Percentiles rank a stretch among this genome's conserved stretches.
Evolutionary conservation across 2,797 vertebrate genomes (phyloP).

Genomic region (Ctenopoma kingsleyae): DNA sequence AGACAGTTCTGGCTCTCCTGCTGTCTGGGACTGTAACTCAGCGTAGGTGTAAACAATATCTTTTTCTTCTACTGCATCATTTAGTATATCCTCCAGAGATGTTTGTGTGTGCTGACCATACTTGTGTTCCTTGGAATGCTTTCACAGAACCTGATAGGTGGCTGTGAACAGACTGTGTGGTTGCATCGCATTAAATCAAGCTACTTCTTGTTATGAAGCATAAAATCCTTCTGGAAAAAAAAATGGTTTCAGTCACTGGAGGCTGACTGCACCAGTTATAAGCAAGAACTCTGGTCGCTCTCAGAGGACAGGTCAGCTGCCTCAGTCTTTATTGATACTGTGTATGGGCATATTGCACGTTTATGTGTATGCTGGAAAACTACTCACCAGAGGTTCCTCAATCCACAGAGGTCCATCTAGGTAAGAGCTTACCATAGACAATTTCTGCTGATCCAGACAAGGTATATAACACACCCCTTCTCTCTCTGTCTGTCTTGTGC

Average conservation of each 20-base stretch:
- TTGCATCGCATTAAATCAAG: slow-evolving; percentile 22
- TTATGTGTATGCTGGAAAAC: slow-evolving; percentile 19
- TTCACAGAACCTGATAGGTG: slow-evolving; percentile 19
- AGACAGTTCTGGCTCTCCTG: slow-evolving; percentile 7
- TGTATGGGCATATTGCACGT: slow-evolving; percentile 6
- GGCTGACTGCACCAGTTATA: neutral
- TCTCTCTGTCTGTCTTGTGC: slow-evolving; percentile 11
- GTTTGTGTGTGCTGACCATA: slow-evolving; percentile 8
- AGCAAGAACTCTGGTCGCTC: neutral
- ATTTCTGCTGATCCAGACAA: slow-evolving; percentile 31
- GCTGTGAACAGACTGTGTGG: slow-evolving; percentile 5
- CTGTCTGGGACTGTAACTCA: neutral
- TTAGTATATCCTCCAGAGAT: slow-evolving; percentile 20
- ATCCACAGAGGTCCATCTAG: slow-evolving; percentile 27
- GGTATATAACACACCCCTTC: neutral
- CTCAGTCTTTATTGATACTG: slow-evolving; percentile 24
- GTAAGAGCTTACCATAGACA: slow-evolving; percentile 29
- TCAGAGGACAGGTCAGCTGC: neutral
- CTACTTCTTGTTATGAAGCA: neutral
- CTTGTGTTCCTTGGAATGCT: neutral
- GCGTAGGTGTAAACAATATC: slow-evolving; percentile 13
- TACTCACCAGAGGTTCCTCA: slow-evolving; percentile 6
- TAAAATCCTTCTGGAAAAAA: slow-evolving; percentile 7
- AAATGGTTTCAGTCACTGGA: neutral
- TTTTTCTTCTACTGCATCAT: slow-evolving; percentile 6